Conservation (phyloP, 2,113 vertebrate genomes). For the Lycaon pictus region DNA sequence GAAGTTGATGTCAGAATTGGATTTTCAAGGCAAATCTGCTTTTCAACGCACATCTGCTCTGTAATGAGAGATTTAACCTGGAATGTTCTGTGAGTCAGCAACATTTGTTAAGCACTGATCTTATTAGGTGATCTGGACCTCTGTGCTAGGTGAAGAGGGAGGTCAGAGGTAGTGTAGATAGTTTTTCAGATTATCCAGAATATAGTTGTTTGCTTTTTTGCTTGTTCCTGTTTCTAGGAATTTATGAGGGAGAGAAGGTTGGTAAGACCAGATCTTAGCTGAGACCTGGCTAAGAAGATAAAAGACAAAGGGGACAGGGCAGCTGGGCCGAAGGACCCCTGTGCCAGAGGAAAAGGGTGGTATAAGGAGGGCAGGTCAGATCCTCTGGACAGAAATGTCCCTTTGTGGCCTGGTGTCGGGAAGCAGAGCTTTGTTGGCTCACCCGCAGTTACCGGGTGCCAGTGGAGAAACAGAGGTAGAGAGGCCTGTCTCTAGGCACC, state of each 20-base stretch:
- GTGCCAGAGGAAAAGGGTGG: background rate
- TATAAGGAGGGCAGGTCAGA: background rate
- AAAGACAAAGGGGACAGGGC: background rate
- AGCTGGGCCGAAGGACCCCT: background rate
- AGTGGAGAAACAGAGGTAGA: background rate
- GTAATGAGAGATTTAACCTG: background rate
- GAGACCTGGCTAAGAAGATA: background rate
- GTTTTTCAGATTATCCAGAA: background rate
- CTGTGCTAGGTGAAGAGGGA: background rate
- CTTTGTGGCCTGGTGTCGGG: background rate
- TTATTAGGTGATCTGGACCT: background rate
- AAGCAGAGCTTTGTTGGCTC: background rate
- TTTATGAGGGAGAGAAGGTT: conserved; percentile 29
- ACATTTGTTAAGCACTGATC: background rate
- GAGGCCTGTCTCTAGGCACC: background rate
- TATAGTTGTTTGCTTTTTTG: background rate
- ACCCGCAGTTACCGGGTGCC: background rate
- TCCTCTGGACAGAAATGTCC: background rate
- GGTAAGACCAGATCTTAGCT: background rate
- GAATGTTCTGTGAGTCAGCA: background rate
- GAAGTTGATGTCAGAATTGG: conserved; percentile 50
- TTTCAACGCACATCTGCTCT: background rate
- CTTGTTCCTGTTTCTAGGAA: background rate
- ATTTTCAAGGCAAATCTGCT: background rate
- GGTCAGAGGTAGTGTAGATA: background rate